phyloP scores from a whole-genome alignment of 2,113 vertebrate species.

The Sigmodon hispidus region DNA sequence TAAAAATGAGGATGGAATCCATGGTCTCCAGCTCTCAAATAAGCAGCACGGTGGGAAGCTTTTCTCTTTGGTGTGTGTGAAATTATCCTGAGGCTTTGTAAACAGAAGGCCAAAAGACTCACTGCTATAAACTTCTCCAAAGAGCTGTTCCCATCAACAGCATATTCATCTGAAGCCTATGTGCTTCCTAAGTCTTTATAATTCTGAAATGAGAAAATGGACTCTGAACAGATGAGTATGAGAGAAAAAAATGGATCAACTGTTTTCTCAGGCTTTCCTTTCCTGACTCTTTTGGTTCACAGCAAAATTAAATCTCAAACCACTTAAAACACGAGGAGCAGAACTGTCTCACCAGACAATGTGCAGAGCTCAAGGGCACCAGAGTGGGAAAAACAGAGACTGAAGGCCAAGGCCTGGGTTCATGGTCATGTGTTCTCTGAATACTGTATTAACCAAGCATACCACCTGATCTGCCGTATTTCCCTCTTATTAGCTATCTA shows the following conservation, averaged over 20 bases:
- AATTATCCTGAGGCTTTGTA: conserved; percentile 2
- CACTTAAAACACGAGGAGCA: neutral
- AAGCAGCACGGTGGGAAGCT: conserved; percentile 8
- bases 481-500: neutral
- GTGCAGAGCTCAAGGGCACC: neutral
- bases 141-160: neutral
- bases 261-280: neutral
- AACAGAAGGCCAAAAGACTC: neutral
- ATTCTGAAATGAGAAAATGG: conserved; percentile 20
- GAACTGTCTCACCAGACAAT: neutral
- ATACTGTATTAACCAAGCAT: neutral
- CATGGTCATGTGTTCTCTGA: neutral
- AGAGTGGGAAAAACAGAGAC: neutral
- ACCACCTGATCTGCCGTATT: neutral
- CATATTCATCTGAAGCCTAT: neutral
- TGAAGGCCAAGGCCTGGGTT: neutral
- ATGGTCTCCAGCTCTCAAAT: conserved; percentile 49
- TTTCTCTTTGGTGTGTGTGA: conserved; percentile 49
- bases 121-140: neutral
- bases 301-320: neutral
- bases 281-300: neutral
- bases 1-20: conserved; percentile 45
- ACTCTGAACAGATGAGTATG: neutral
- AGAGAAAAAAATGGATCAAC: neutral
- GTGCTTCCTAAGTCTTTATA: conserved; percentile 11